Evolutionary conservation across 1,140 invertebrate genomes (phyloP).

Genomic region (Gonatopus flavifemur): DNA sequence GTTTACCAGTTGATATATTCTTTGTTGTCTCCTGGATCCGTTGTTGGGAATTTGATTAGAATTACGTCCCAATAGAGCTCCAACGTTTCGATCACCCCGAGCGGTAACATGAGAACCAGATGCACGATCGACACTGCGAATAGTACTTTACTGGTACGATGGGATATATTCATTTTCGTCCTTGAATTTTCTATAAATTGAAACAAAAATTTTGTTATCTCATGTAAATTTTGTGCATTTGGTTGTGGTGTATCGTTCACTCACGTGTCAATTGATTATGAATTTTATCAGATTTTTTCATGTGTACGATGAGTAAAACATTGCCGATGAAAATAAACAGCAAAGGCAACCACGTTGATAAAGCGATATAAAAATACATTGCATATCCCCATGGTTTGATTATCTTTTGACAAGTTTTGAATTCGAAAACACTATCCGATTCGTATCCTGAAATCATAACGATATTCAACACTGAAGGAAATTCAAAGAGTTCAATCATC

Average conservation of each 20-base stretch:
- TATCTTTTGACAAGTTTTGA: constrained; percentile 39
- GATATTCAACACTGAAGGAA: too few species aligned
- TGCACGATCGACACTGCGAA: constrained; percentile 44
- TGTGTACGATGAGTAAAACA: constrained; percentile 39
- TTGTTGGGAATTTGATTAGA: constrained; percentile 29
- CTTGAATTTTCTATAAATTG: constrained; percentile 25
- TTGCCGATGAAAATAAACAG: constrained; percentile 48
- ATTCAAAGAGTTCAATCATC: too few species aligned
- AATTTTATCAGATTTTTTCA: constrained; percentile 35
- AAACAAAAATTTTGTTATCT: constrained; percentile 1
- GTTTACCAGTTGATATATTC: constrained; percentile 41
- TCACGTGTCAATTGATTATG: constrained; percentile 36
- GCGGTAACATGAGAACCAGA: constrained; percentile 43
- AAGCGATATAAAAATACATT: constrained; percentile 45
- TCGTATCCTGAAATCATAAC: constrained; percentile 43
- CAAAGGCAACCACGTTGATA: constrained; percentile 48
- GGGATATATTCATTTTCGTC: constrained; percentile 21
- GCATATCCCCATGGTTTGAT: constrained; percentile 39
- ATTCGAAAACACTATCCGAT: constrained; percentile 50
- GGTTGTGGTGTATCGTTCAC: constrained; percentile 6
- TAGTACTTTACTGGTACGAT: constrained; percentile 32
- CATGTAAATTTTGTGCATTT: neutral
- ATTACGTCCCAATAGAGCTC: constrained; percentile 48
- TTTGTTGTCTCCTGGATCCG: constrained; percentile 15
- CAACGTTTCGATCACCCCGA: constrained; percentile 47